Conservation (phyloP, 2,113 vertebrate genomes). For the Phoxinus phoxinus region DNA sequence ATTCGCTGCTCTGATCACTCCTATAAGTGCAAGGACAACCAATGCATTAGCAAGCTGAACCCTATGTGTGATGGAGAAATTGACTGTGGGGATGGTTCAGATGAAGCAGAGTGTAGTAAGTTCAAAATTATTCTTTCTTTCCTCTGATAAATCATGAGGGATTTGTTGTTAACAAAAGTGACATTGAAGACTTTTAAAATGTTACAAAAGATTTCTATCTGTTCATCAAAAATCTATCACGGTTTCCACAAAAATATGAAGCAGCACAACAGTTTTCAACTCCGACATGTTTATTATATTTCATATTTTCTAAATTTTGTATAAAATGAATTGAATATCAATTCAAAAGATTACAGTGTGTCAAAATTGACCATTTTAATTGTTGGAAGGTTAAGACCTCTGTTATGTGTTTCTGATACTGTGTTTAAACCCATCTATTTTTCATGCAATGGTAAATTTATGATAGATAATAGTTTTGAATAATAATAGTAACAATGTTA, state of each 20-base stretch:
- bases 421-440: background rate
- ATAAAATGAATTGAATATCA: background rate
- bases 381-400: background rate
- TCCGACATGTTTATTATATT: no score
- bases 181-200: no score
- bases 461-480: no score
- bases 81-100: conserved; percentile 88
- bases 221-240: no score
- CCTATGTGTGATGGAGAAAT: conserved; percentile 83
- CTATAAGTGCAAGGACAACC: conserved; percentile 78
- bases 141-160: background rate
- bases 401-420: background rate
- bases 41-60: conserved; percentile 86
- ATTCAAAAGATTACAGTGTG: background rate
- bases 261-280: no score
- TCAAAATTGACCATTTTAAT: background rate
- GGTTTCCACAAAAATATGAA: no score
- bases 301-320: no score
- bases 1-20: conserved; percentile 81
- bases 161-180: background rate
- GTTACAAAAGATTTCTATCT: no score
- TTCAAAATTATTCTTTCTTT: background rate
- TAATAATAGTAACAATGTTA: no score
- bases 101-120: conserved; percentile 86
- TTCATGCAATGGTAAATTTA: background rate